Evolutionary conservation across 2,113 vertebrate genomes (phyloP).

Genomic region (Albula glossodonta): DNA sequence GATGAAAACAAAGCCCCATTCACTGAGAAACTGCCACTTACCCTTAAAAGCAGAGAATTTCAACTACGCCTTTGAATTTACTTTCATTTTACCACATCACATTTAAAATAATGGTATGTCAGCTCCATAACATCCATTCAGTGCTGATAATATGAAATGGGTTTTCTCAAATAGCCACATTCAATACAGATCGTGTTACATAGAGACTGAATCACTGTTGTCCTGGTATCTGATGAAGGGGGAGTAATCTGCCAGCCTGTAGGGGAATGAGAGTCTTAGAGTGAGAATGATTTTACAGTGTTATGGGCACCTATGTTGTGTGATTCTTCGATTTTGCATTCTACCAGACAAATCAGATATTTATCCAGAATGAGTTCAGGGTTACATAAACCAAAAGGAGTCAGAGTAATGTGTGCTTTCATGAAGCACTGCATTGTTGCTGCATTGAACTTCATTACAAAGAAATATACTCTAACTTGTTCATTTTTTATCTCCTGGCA

Average conservation of each 20-base stretch:
- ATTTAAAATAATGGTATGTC: not conserved
- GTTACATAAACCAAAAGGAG: conserved; percentile 2
- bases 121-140: not conserved
- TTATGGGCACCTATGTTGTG: not conserved
- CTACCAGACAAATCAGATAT: conserved; percentile 13
- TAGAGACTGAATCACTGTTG: not conserved
- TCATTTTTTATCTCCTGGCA: conserved; percentile 2
- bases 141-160: not conserved
- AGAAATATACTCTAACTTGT: not conserved
- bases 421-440: not conserved
- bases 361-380: not conserved
- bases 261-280: not conserved
- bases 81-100: not conserved
- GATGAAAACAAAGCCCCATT: not conserved
- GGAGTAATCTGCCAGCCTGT: not conserved
- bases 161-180: not conserved
- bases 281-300: conserved; percentile 4
- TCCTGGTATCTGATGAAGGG: not conserved
- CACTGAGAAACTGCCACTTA: not conserved
- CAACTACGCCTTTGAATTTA: not conserved
- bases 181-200: not conserved
- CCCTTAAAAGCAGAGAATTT: not conserved
- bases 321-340: conserved; percentile 22
- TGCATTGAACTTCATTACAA: not conserved
- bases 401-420: not conserved